Evolutionary conservation across 2,797 vertebrate species (phyloP).

Genomic region (Acestrorhynchus altus): DNA sequence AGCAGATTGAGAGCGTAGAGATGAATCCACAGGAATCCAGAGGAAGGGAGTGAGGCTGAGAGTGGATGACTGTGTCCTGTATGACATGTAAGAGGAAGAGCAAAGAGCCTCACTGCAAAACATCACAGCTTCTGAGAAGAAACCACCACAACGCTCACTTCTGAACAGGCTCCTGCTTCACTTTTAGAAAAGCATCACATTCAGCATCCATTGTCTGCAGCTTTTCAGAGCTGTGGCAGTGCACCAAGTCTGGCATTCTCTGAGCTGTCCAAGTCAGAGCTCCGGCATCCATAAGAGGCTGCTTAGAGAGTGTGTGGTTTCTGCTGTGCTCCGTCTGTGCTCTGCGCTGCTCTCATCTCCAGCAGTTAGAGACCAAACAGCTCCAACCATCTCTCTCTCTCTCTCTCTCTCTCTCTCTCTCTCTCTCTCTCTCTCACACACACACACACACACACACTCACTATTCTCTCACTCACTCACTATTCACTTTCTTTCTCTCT

Average conservation of each 20-base stretch:
- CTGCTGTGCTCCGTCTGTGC: slow-evolving; percentile 48
- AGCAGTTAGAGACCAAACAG: slow-evolving; percentile 47
- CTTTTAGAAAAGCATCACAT: slow-evolving; percentile 11
- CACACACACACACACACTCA: too few relatives aligned
- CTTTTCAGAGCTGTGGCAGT: slow-evolving; percentile 35
- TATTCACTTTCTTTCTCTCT: background rate
- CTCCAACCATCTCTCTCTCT: slow-evolving; percentile 9
- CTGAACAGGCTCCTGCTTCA: slow-evolving; percentile 28
- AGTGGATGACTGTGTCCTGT: slow-evolving; percentile 28
- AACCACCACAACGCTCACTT: slow-evolving; percentile 22
- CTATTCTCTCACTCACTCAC: slow-evolving; percentile 2
- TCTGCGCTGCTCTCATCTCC: slow-evolving; percentile 39
- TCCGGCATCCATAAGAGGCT: slow-evolving; percentile 54
- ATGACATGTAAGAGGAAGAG: slow-evolving; percentile 36
- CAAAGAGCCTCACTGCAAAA: slow-evolving; percentile 22
- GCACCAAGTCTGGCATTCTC: slow-evolving; percentile 25
- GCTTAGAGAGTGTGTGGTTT: slow-evolving; percentile 42
- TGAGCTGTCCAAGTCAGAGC: slow-evolving; percentile 19
- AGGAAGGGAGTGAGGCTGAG: slow-evolving; percentile 10
- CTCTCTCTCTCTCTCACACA: slow-evolving; percentile 1
- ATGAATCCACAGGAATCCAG: slow-evolving; percentile 32
- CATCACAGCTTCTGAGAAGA: slow-evolving; percentile 21
- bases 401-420: background rate
- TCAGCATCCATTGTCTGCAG: slow-evolving; percentile 35
- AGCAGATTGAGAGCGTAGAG: slow-evolving; percentile 12